A percentile compares a stretch with the other conserved stretches of the same genome.
Conservation (phyloP, 2,113 vertebrate genomes). For the Pogonocichla stellata region DNA sequence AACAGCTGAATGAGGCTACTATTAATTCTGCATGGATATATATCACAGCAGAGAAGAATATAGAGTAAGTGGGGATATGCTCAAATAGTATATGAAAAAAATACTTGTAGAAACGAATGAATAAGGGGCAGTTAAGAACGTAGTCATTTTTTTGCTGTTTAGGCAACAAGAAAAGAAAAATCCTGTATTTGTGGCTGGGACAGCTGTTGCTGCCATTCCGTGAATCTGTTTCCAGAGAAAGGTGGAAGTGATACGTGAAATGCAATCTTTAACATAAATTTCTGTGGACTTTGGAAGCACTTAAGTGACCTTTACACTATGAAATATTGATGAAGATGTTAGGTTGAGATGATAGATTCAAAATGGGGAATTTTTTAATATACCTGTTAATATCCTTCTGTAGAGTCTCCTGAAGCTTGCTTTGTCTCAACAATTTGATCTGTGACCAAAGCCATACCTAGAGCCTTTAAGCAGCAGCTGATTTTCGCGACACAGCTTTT, state of each 20-base stretch:
- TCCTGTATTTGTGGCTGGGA: not conserved
- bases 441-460: not conserved
- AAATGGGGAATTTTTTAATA: not conserved
- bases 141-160: not conserved
- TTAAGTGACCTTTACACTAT: not conserved
- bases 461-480: not conserved
- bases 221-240: not conserved
- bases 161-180: not conserved
- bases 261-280: not conserved
- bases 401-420: not conserved
- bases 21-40: not conserved
- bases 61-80: not conserved
- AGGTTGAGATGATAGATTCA: not conserved
- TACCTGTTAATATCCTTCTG: not conserved
- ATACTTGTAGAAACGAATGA: not conserved
- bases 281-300: not conserved
- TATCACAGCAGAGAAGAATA: not conserved
- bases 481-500: not conserved
- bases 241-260: not conserved
- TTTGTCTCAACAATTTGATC: not conserved
- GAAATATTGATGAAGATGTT: not conserved
- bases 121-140: not conserved
- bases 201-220: not conserved
- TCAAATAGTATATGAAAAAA: not conserved
- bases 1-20: not conserved